Evolutionary conservation across 2,113 vertebrate species (phyloP).

Genomic region (Colinus virginianus): DNA sequence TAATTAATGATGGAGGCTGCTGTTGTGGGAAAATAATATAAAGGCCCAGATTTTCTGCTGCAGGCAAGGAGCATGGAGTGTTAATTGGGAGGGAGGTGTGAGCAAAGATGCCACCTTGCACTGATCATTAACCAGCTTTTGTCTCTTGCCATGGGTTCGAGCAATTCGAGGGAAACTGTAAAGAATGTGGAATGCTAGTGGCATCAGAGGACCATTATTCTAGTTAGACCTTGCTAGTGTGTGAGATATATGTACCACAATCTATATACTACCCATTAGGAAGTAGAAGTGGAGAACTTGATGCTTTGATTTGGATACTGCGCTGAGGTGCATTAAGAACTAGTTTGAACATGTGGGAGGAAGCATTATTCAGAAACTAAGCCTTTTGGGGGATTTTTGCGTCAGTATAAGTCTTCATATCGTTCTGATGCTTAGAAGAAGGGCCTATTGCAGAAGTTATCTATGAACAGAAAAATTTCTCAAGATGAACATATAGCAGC

Average conservation of each 20-base stretch:
- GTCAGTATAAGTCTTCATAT: not conserved
- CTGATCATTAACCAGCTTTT: slow-evolving; percentile 66
- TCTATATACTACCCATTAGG: not conserved
- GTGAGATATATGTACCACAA: not conserved
- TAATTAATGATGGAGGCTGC: slow-evolving; percentile 67
- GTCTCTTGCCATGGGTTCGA: slow-evolving; percentile 34
- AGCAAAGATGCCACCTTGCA: slow-evolving; percentile 61
- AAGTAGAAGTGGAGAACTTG: not conserved
- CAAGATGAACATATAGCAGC: not conserved
- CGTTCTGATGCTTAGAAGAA: not conserved
- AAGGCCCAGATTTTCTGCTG: slow-evolving; percentile 73
- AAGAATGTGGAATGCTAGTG: slow-evolving; percentile 36
- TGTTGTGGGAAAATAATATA: slow-evolving; percentile 70
- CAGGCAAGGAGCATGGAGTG: slow-evolving; percentile 67
- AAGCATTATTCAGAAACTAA: not conserved
- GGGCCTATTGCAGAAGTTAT: not conserved
- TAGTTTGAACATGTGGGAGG: not conserved
- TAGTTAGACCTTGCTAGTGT: not conserved
- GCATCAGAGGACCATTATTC: slow-evolving; percentile 5
- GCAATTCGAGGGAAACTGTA: slow-evolving; percentile 25
- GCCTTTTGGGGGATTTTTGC: not conserved
- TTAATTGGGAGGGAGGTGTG: slow-evolving; percentile 70
- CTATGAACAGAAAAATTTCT: not conserved
- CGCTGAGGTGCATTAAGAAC: not conserved
- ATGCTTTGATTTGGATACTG: not conserved